Conservation (phyloP, 2,888 invertebrate species). For the Rotaria macrura region DNA sequence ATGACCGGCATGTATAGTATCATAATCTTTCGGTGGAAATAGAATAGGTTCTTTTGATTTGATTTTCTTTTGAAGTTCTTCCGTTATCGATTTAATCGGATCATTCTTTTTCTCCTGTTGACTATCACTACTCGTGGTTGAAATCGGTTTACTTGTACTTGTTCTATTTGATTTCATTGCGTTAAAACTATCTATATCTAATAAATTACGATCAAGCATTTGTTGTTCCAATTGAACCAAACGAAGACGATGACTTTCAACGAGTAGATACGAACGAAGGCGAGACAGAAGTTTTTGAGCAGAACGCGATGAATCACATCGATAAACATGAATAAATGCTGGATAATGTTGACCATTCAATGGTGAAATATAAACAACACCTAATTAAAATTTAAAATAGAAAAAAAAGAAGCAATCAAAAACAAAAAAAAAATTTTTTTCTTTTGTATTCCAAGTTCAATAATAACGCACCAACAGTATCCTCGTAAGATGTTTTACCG, state of each 20-base stretch:
- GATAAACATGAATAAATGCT: constrained; percentile 8
- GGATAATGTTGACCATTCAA: constrained; percentile 13
- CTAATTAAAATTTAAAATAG: neutral
- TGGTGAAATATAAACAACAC: neutral
- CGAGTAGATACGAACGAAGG: neutral
- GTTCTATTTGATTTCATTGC: neutral
- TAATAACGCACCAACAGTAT: neutral
- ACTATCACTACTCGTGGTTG: neutral
- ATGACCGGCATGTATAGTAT: neutral
- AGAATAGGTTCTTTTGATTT: neutral
- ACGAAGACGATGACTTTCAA: neutral
- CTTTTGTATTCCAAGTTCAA: neutral
- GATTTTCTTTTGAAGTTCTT: neutral
- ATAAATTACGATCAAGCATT: neutral
- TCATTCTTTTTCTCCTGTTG: neutral
- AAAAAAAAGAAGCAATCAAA: too few species aligned
- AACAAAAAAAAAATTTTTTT: too few species aligned
- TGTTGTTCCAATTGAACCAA: neutral
- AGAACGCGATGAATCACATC: neutral
- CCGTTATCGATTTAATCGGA: neutral
- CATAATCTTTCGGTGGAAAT: constrained; percentile 20
- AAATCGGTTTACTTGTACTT: neutral
- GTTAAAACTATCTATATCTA: neutral
- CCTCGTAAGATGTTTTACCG: neutral
- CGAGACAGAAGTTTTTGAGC: constrained; percentile 1